phyloP scores from a whole-genome alignment of 2,797 vertebrate genomes.

The Poecilia wingei region DNA sequence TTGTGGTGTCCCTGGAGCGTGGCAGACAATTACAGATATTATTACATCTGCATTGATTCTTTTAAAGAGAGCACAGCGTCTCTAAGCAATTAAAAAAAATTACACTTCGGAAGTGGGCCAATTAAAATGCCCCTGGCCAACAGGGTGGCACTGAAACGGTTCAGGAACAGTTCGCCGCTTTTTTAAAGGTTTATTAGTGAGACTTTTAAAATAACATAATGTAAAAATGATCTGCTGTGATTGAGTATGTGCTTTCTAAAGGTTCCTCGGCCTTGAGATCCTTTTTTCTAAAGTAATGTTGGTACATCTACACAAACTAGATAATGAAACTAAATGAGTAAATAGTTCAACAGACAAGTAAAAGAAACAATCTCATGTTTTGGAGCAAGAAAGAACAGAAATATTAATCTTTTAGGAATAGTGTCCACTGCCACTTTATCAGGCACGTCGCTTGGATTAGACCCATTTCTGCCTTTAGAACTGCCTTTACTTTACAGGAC shows the following conservation, averaged over 20 bases:
- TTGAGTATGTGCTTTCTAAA: not conserved
- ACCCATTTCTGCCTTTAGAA: not conserved
- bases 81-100: constrained; percentile 88
- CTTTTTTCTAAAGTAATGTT: not conserved
- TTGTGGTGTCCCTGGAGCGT: constrained; percentile 84
- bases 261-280: not conserved
- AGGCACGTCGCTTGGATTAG: not conserved
- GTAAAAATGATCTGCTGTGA: not conserved
- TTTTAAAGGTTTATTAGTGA: constrained; percentile 22
- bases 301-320: not conserved
- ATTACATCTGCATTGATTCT: constrained; percentile 89
- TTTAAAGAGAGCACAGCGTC: constrained; percentile 81
- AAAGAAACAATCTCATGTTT: not conserved
- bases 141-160: constrained; percentile 63
- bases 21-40: constrained; percentile 89
- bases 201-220: not conserved
- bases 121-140: constrained; percentile 83
- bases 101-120: constrained; percentile 86
- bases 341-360: not conserved
- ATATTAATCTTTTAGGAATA: not conserved
- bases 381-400: not conserved
- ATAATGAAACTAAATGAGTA: not conserved
- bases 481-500: not conserved
- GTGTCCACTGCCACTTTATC: not conserved
- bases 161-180: constrained; percentile 47